Base-by-base conservation (phyloP, 2,113 vertebrate species). In the Strix uralensis region DNA sequence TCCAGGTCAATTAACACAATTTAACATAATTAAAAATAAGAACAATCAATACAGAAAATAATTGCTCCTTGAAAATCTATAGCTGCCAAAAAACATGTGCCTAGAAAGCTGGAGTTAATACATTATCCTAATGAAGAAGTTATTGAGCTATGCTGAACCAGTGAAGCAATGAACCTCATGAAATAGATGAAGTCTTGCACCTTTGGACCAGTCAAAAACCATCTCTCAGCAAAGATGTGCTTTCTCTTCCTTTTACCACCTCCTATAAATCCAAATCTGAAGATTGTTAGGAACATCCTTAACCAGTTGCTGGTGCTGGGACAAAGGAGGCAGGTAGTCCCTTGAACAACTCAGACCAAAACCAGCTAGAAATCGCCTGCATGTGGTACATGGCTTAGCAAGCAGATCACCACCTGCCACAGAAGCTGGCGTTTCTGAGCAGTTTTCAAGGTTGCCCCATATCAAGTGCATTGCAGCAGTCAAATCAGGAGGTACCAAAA, bases 401-500 rank as follows among this genome's bases (percentile, higher is more conserved):
- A 70, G 61, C 15, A 13, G 81, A n/a, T 20, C 79, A 34, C n/a
- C 67, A 46, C 49, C 49, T 85, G 40, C 61, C 77, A 46, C 40
- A 54, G 59, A 57, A 21, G 1, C 40, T 27, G 62, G 81, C 1
- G 0, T 65, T 93, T 84, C 72, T 89, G 69, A 86, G 61, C 32
- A 15, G 12, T 59, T 86, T 86, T 42, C 78, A 82, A 81, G 59
- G 74, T 38, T 94, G 81, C 23, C 84, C 78, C 59, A 4, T 59
- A 94, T 44, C 51, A 42, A 88, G 47, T 81, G 74, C 81, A 52
- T 26, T 91, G 74, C 78, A 94, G 89, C 70, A 94, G 66, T 57
- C 91, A 55, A 91, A 84, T 88, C 71, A 80, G 71, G 63, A 96
- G 67, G n/a, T 71, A 95, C 89, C 87, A 94, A 95, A 94, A 90